Percentiles rank a stretch among this genome's conserved stretches.
Conservation (phyloP, 2,888 invertebrate genomes). For the Nomada ruficornis region DNA sequence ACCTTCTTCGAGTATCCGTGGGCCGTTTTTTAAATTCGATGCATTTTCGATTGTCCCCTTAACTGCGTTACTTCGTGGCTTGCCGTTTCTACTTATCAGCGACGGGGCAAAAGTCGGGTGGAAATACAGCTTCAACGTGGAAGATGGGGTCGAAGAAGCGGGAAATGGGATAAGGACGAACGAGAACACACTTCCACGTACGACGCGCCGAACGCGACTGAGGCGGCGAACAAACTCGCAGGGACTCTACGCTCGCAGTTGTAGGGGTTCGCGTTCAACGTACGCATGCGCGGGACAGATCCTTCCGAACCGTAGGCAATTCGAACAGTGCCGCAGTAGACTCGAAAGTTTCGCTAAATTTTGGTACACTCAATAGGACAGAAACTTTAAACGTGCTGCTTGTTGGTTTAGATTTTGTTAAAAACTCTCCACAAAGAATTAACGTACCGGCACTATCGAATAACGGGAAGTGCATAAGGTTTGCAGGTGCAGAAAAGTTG, state of each 20-base stretch:
- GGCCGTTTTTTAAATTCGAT: conserved; percentile 18
- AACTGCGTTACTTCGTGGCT: background rate
- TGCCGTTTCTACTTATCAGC: background rate
- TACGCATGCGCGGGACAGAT: conserved; percentile 50
- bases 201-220: conserved; percentile 82
- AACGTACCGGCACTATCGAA: too few relatives aligned
- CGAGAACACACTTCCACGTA: conserved; percentile 72
- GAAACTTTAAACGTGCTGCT: too few relatives aligned
- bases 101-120: background rate
- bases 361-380: background rate
- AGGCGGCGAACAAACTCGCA: conserved; percentile 47
- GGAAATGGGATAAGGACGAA: conserved; percentile 39
- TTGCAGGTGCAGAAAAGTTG: too few relatives aligned
- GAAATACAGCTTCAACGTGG: background rate
- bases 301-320: conserved; percentile 16
- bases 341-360: background rate
- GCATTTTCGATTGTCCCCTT: conserved; percentile 30
- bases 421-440: too few relatives aligned
- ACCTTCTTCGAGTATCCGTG: conserved; percentile 36
- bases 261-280: conserved; percentile 22
- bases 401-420: too few relatives aligned
- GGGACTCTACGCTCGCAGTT: conserved; percentile 47
- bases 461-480: too few relatives aligned
- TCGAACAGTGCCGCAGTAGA: background rate
- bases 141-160: too few relatives aligned